Percentiles rank a stretch among this genome's conserved stretches.
Evolutionary conservation across 2,888 invertebrate genomes (phyloP).

Genomic region (Drosophila hamatofila): DNA sequence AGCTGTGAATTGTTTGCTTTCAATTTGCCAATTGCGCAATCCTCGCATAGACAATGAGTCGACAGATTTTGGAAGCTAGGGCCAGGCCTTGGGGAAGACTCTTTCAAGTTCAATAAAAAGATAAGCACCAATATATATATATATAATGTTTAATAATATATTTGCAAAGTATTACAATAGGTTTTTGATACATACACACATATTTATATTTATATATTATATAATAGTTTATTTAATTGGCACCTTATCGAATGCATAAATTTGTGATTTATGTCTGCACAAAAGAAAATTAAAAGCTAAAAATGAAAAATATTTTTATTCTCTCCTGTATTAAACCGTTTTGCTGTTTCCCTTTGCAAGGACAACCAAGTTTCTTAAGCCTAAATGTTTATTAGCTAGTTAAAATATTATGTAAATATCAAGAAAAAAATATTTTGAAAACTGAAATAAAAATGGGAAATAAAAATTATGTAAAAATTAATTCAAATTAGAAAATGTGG

Average conservation of each 20-base stretch:
- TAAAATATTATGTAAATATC: conserved; percentile 14
- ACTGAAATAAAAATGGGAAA: conserved; percentile 6
- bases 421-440: conserved; percentile 16
- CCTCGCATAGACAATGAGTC: conserved; percentile 51
- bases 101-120: conserved; percentile 57
- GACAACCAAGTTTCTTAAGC: conserved; percentile 64
- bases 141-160: conserved; percentile 39
- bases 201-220: conserved; percentile 21
- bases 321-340: conserved; percentile 74
- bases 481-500: conserved; percentile 35
- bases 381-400: conserved; percentile 19
- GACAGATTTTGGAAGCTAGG: conserved; percentile 33
- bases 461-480: conserved; percentile 4
- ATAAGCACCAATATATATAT: conserved; percentile 4
- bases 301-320: conserved; percentile 84
- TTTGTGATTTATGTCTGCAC: conserved; percentile 46
- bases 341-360: conserved; percentile 63
- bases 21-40: conserved; percentile 60
- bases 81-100: conserved; percentile 41
- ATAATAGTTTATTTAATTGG: conserved; percentile 44
- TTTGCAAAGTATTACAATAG: conserved; percentile 45
- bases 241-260: conserved; percentile 44
- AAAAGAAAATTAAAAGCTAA: conserved; percentile 77
- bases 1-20: conserved; percentile 59
- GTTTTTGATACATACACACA: conserved; percentile 5